Base-by-base conservation (phyloP, 2,888 invertebrate species). In the Rotaria macrura region DNA sequence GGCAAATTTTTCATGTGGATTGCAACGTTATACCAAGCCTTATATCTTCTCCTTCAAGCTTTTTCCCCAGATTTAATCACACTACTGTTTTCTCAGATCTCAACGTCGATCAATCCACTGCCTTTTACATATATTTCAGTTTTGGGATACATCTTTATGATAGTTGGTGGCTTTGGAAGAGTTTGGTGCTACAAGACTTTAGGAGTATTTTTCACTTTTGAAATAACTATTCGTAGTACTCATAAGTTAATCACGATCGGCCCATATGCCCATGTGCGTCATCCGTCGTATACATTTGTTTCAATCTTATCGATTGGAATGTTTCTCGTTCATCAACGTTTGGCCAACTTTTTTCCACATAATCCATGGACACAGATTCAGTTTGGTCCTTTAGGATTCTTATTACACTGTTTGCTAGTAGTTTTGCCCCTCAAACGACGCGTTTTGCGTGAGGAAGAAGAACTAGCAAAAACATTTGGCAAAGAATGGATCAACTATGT, bases 121-220 rank as follows among this genome's bases (percentile, higher is more conserved):
- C 49, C 49, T 49, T 17, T 49, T 49, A 49, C 17, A 49, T 17
- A 25, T n/a, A 57, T 57, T 57, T 57, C 57, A 57, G 57, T 29
- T n/a, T 3, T 57, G 25, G 57, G 57, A 57, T 57, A 57, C 57
- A 57, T 57, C 2, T 57, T 57, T 25, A 57, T 57, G 57, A 57
- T 57, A 3, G n/a, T 57, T n/a, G 57, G 57, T 57, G 57, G 57
- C 57, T 57, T 57, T 25, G 57, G 57, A n/a, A 57, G 57, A 57
- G 12, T 57, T 57, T 57, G 57, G 57, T 57, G 57, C n/a, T 57
- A 57, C 57, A 57, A 57, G 57, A 57, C 57, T 25, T n/a, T 57
- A 57, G 57, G 57, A 57, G 57, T 57, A n/a, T 57, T 57, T 57
- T 57, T 57, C n/a, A 57, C 57, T n/a, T 57, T 57, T 57, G 57